Evolutionary conservation across 2,888 invertebrate species (phyloP).

Genomic region (Sericinus montela): DNA sequence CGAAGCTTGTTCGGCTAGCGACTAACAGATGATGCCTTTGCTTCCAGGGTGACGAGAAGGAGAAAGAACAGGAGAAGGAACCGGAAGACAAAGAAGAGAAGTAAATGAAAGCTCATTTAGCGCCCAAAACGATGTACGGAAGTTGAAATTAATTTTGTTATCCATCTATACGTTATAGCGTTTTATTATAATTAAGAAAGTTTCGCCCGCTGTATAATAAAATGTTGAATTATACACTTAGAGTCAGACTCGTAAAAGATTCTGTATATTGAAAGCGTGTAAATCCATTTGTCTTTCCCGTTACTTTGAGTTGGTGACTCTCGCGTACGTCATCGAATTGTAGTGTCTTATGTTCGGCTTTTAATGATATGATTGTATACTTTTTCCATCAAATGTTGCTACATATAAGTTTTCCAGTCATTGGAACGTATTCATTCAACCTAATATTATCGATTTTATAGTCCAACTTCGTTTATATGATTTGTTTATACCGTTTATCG

Average conservation of each 20-base stretch:
- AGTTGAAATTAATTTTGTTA: conserved; percentile 14
- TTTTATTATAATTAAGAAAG: conserved; percentile 5
- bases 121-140: conserved; percentile 23
- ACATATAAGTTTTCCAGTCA: background rate
- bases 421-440: background rate
- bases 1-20: too few species aligned
- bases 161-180: background rate
- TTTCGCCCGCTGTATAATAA: conserved; percentile 18
- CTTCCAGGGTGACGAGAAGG: conserved; percentile 88
- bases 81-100: conserved; percentile 86
- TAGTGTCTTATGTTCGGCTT: background rate
- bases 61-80: conserved; percentile 81
- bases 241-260: conserved; percentile 57
- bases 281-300: conserved; percentile 77
- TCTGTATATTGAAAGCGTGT: conserved; percentile 67
- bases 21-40: background rate
- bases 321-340: conserved; percentile 27
- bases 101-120: conserved; percentile 47
- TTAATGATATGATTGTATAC: background rate
- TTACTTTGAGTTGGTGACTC: conserved; percentile 50
- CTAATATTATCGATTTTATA: background rate
- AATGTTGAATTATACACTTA: conserved; percentile 10
- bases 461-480: background rate
- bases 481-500: conserved; percentile 6
- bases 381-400: background rate